phyloP scores from a whole-genome alignment of 2,113 vertebrate species.

The Tetrao urogallus region DNA sequence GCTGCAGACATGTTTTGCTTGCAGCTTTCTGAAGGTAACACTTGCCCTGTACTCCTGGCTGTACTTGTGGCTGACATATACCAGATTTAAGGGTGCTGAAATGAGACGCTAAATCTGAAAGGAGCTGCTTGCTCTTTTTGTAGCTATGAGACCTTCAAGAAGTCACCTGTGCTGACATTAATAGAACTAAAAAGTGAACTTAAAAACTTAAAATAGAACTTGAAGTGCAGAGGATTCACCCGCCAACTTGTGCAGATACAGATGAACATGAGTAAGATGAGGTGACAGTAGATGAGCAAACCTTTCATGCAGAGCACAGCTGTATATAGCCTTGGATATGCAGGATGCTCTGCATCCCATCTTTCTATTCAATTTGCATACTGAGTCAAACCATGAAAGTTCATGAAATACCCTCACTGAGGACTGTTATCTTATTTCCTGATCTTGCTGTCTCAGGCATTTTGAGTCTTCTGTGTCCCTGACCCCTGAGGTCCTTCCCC shows the following conservation, averaged over 20 bases:
- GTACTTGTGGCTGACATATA: not conserved
- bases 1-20: not conserved
- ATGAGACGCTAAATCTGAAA: not conserved
- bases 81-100: not conserved
- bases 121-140: not conserved
- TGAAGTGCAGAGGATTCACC: not conserved
- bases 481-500: not conserved
- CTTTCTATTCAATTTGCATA: not conserved
- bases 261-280: not conserved
- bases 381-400: not conserved
- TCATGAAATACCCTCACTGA: not conserved
- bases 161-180: not conserved
- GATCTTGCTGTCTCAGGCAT: not conserved
- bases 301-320: not conserved
- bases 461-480: not conserved
- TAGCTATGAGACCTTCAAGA: not conserved
- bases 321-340: not conserved
- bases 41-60: not conserved
- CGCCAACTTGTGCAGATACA: not conserved
- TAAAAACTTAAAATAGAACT: too few relatives aligned
- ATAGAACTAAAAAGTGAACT: not conserved
- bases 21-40: not conserved
- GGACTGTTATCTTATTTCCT: not conserved
- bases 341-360: not conserved
- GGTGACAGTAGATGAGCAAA: rapidly evolving